Evolutionary conservation across 1,140 invertebrate species (phyloP).

Genomic region (Xylocopa sonorina): DNA sequence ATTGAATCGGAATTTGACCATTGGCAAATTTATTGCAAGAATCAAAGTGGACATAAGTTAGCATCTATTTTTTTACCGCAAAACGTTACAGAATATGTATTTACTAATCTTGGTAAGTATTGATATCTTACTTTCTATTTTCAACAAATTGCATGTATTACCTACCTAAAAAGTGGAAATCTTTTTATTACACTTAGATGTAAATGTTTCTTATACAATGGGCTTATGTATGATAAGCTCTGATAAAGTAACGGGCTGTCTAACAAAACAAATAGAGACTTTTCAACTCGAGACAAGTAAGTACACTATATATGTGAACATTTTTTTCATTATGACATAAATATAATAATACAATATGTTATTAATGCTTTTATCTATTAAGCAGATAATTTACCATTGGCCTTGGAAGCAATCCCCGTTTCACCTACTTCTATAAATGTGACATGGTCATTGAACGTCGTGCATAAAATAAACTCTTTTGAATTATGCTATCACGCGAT

Average conservation of each 20-base stretch:
- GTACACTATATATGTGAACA: slow-evolving; percentile 2
- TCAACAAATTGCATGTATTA: slow-evolving; percentile 9
- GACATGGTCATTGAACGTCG: slow-evolving; percentile 77
- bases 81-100: slow-evolving; percentile 78
- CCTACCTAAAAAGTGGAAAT: slow-evolving; percentile 1
- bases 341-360: not conserved
- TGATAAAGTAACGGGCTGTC: slow-evolving; percentile 66
- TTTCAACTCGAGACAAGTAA: slow-evolving; percentile 55
- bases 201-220: slow-evolving; percentile 80
- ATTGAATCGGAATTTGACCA: slow-evolving; percentile 74
- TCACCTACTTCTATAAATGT: slow-evolving; percentile 81
- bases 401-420: slow-evolving; percentile 81
- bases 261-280: slow-evolving; percentile 71
- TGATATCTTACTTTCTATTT: not conserved
- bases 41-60: slow-evolving; percentile 75
- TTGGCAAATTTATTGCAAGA: slow-evolving; percentile 80
- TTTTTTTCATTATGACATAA: not conserved
- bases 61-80: slow-evolving; percentile 73
- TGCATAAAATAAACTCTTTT: slow-evolving; percentile 74
- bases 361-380: slow-evolving; percentile 32
- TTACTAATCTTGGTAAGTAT: slow-evolving; percentile 79
- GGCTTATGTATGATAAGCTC: slow-evolving; percentile 75
- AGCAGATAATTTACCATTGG: slow-evolving; percentile 74
- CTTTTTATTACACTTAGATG: slow-evolving; percentile 63
- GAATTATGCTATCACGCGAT: slow-evolving; percentile 82